These are phyloP conservation scores for Aleiodes sp. DNA, from an alignment of 1,140 invertebrate genomes.

Conservation along the genomic window DNA sequence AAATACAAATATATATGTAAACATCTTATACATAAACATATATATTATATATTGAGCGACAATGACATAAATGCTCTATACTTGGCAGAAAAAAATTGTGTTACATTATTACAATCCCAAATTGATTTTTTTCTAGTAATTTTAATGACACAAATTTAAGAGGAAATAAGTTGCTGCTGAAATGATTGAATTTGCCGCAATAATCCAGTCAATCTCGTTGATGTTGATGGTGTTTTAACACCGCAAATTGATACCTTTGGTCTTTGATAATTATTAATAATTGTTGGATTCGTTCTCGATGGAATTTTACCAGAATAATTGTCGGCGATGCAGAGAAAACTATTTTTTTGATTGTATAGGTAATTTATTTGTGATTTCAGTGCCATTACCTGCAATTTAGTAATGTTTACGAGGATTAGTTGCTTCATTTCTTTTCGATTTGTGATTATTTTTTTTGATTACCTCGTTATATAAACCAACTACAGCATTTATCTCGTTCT, in stretches of 20 bases:
- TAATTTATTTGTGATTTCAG: slow-evolving; percentile 64
- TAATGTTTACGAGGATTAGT: neutral
- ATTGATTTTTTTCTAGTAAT: neutral
- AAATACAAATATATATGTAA: slow-evolving; percentile 29
- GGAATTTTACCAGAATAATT: slow-evolving; percentile 26
- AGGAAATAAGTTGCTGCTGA: slow-evolving; percentile 51
- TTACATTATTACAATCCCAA: neutral
- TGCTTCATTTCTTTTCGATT: neutral
- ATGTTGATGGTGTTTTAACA: slow-evolving; percentile 38
- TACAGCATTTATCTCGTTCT: slow-evolving; percentile 66
- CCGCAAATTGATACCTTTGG: neutral
- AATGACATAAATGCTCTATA: neutral
- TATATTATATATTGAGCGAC: slow-evolving; percentile 5
- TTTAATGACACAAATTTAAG: slow-evolving; percentile 20
- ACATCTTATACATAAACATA: slow-evolving; percentile 14
- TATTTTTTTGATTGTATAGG: slow-evolving; percentile 55
- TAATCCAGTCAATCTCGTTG: slow-evolving; percentile 45
- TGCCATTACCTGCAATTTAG: slow-evolving; percentile 50
- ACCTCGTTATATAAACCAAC: slow-evolving; percentile 66
- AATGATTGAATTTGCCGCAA: slow-evolving; percentile 57
- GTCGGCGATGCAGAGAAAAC: slow-evolving; percentile 50
- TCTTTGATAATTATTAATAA: slow-evolving; percentile 19
- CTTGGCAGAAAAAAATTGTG: neutral
- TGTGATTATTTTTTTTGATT: slow-evolving; percentile 15
- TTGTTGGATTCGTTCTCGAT: slow-evolving; percentile 9